phyloP scores from a whole-genome alignment of 2,797 vertebrate genomes.

The Sebastes paucispinis region DNA sequence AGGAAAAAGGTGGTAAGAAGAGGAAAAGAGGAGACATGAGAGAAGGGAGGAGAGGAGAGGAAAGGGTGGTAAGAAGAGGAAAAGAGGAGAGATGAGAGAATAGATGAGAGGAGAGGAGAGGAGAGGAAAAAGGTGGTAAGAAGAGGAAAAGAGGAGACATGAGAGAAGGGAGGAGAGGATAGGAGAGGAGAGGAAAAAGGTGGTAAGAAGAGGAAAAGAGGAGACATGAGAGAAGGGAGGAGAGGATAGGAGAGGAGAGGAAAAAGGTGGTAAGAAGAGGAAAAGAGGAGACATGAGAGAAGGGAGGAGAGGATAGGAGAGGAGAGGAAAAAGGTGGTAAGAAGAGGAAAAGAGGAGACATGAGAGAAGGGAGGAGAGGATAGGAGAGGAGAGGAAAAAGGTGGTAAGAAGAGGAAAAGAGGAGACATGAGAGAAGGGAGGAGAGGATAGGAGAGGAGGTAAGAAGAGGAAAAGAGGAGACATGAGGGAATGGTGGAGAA shows the following conservation, averaged over 20 bases:
- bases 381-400: background rate
- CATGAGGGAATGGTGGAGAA: too few species aligned
- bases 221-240: background rate
- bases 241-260: background rate
- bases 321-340: too few species aligned
- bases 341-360: background rate
- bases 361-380: too few species aligned
- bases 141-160: background rate
- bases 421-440: background rate
- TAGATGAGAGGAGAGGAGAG: too few species aligned
- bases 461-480: background rate
- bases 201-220: background rate
- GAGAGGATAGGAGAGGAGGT: background rate
- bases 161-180: background rate
- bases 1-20: too few species aligned
- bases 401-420: too few species aligned
- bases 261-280: background rate
- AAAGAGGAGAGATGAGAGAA: background rate
- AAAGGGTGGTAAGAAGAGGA: background rate
- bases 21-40: slow-evolving; percentile 1
- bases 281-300: too few species aligned
- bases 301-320: too few species aligned
- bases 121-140: background rate
- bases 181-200: fast-evolving
- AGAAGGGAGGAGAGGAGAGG: background rate